phyloP scores from a whole-genome alignment of 2,888 invertebrate species.

The Idaea biselata region DNA sequence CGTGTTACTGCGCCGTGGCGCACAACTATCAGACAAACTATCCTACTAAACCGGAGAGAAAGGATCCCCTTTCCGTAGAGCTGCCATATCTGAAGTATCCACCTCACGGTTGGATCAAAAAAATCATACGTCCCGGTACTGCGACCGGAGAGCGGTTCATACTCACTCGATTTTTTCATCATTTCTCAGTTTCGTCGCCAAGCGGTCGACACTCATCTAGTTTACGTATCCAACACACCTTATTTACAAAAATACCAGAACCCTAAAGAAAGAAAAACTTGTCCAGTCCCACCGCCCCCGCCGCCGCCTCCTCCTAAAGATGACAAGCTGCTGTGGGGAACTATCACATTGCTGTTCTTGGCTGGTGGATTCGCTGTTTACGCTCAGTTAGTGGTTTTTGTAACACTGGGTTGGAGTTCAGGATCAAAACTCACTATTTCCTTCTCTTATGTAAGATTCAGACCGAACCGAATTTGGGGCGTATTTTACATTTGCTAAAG shows the following conservation, averaged over 20 bases:
- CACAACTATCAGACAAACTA: no score
- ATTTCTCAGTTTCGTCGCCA: constrained; percentile 32
- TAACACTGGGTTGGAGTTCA: background rate
- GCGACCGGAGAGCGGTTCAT: no score
- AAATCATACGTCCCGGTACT: no score
- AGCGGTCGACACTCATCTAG: constrained; percentile 33
- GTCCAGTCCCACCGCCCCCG: constrained; percentile 40
- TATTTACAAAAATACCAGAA: constrained; percentile 31
- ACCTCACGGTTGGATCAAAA: no score
- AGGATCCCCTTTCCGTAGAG: no score
- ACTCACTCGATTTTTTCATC: background rate
- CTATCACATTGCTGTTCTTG: constrained; percentile 41
- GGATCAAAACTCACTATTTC: no score
- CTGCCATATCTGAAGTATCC: no score
- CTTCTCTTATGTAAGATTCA: background rate
- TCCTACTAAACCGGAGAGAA: no score
- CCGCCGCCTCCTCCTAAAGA: constrained; percentile 54
- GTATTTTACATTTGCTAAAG: no score
- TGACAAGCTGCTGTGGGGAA: constrained; percentile 52
- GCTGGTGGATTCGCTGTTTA: constrained; percentile 52
- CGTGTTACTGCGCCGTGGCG: no score
- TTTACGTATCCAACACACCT: constrained; percentile 28
- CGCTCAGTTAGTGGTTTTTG: constrained; percentile 49
- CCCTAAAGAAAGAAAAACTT: constrained; percentile 43
- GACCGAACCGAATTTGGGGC: no score